Conservation (phyloP, 2,888 invertebrate genomes). For the Trichogramma dendrolimi region DNA sequence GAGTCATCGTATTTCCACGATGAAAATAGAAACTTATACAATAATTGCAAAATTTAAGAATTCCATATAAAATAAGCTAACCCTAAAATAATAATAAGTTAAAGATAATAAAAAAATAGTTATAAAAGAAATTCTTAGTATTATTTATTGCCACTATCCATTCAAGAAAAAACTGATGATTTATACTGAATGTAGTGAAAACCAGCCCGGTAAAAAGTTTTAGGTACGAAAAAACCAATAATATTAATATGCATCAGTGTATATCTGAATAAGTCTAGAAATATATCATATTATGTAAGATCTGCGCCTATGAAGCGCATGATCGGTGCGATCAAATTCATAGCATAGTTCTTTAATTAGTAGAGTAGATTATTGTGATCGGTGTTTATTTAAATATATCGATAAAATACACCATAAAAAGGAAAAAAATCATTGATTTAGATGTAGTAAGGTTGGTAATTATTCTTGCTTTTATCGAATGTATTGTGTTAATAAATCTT, state of each 20-base stretch:
- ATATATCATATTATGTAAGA: constrained; percentile 36
- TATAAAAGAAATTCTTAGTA: constrained; percentile 21
- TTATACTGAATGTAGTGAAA: constrained; percentile 49
- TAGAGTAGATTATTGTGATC: constrained; percentile 52
- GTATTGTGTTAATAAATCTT: background rate
- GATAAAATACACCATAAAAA: constrained; percentile 38
- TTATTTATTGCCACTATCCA: constrained; percentile 27
- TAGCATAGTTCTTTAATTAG: constrained; percentile 48
- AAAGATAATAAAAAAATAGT: constrained; percentile 7
- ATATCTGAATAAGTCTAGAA: constrained; percentile 45
- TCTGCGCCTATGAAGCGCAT: constrained; percentile 46
- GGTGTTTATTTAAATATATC: constrained; percentile 49
- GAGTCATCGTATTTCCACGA: too few relatives aligned
- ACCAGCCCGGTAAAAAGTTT: constrained; percentile 50
- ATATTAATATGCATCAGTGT: constrained; percentile 51
- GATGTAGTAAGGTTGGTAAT: constrained; percentile 47
- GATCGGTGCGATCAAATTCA: constrained; percentile 42
- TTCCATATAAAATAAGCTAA: constrained; percentile 1
- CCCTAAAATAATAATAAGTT: constrained; percentile 21
- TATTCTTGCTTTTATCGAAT: constrained; percentile 28
- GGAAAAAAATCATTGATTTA: constrained; percentile 34
- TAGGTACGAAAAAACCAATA: constrained; percentile 52
- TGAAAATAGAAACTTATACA: too few relatives aligned
- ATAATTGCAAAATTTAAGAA: too few relatives aligned
- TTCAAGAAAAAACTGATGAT: constrained; percentile 37